Conservation (phyloP, 2,797 vertebrate species). For the Nyctibius grandis region DNA sequence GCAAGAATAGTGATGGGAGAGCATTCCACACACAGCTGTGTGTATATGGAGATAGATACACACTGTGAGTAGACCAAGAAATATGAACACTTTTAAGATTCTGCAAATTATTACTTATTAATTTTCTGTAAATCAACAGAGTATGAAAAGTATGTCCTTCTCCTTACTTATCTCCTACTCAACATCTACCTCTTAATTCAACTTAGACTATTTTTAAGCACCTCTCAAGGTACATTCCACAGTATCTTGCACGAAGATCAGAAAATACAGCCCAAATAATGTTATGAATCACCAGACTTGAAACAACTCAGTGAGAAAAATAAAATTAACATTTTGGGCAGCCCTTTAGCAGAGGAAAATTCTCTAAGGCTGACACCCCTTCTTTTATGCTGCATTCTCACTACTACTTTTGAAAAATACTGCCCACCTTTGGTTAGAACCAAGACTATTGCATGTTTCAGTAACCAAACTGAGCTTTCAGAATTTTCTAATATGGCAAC, state of each 20-base stretch:
- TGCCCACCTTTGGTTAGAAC: neutral
- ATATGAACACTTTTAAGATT: neutral
- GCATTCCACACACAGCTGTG: neutral
- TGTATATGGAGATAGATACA: neutral
- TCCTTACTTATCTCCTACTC: neutral
- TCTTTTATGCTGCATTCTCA: neutral
- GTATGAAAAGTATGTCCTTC: neutral
- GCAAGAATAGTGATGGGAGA: neutral
- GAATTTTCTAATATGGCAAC: neutral
- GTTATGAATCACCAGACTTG: neutral
- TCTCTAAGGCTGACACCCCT: neutral
- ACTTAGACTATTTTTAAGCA: constrained; percentile 6
- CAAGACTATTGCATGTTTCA: neutral
- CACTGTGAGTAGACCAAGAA: neutral
- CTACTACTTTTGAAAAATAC: neutral
- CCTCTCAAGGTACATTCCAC: neutral
- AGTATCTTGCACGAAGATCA: neutral
- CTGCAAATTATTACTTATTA: neutral
- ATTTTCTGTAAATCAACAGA: neutral
- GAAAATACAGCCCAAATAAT: neutral
- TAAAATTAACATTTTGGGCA: neutral
- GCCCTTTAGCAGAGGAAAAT: neutral
- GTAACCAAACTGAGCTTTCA: neutral
- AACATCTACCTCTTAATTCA: neutral
- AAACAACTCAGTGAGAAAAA: neutral